Conservation (phyloP, 2,113 vertebrate species). For the Meriones unguiculatus region DNA sequence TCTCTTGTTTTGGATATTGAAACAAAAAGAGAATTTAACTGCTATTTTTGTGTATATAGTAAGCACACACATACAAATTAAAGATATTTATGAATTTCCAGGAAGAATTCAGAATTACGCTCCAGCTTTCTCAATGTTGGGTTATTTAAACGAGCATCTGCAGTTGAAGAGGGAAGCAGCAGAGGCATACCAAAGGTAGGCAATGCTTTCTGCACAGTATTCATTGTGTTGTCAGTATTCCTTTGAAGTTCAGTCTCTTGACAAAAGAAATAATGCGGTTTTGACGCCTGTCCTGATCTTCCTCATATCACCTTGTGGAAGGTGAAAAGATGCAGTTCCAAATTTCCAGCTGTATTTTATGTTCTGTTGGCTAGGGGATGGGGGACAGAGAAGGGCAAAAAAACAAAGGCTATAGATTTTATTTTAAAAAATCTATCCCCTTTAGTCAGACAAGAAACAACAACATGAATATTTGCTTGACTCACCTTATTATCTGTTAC, state of each 20-base stretch:
- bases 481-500: not conserved
- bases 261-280: not conserved
- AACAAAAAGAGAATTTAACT: constrained; percentile 51
- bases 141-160: constrained; percentile 95
- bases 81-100: constrained; percentile 82
- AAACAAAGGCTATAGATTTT: not conserved
- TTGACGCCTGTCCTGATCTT: not conserved
- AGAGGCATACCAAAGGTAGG: constrained; percentile 93
- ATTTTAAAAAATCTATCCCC: not conserved
- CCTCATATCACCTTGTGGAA: not conserved
- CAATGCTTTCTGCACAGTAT: not conserved
- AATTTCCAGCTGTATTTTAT: constrained; percentile 23
- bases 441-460: constrained; percentile 17
- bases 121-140: constrained; percentile 95
- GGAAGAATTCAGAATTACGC: constrained; percentile 95
- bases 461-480: not conserved
- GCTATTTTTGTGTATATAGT: not conserved
- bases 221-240: not conserved
- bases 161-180: constrained; percentile 92
- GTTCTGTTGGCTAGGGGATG: not conserved
- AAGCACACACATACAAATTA: not conserved
- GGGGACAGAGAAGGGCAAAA: not conserved
- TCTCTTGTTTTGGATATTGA: constrained; percentile 28
- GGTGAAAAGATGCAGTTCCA: not conserved
- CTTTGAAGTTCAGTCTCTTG: not conserved